Evolutionary conservation across 1,140 invertebrate genomes (phyloP).

Genomic region (Musca domestica): DNA sequence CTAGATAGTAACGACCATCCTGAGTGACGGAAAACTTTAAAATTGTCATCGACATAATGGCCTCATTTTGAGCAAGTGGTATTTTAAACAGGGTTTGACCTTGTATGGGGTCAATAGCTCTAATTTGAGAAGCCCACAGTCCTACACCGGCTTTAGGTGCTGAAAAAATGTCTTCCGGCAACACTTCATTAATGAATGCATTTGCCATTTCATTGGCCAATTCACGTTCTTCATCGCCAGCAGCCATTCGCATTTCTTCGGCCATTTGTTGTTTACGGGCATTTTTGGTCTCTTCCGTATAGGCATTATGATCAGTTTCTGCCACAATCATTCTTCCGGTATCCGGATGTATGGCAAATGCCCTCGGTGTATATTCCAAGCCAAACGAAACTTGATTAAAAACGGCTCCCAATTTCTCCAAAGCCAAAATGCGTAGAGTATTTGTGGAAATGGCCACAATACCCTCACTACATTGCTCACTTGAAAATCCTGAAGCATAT

Average conservation of each 20-base stretch:
- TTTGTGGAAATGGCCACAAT: constrained; percentile 99
- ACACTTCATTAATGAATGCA: constrained; percentile 90
- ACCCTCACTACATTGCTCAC: constrained; percentile 97
- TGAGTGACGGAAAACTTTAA: constrained; percentile 54
- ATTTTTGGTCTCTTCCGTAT: constrained; percentile 95
- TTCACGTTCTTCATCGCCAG: constrained; percentile 90
- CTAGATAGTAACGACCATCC: constrained; percentile 50
- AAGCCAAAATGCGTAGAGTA: constrained; percentile 92
- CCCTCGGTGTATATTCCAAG: constrained; percentile 93
- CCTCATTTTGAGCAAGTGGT: constrained; percentile 93
- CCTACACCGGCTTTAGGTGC: constrained; percentile 94
- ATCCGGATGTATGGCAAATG: constrained; percentile 91
- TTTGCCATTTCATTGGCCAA: constrained; percentile 96
- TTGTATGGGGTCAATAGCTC: constrained; percentile 86
- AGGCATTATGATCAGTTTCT: constrained; percentile 98
- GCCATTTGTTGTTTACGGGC: constrained; percentile 78
- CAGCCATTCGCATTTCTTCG: constrained; percentile 95
- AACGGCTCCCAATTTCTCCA: constrained; percentile 97
- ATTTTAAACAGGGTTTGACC: constrained; percentile 77
- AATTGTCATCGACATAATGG: constrained; percentile 79
- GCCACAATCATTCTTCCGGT: constrained; percentile 90
- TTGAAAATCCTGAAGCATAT: constrained; percentile 87
- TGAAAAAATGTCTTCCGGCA: constrained; percentile 91
- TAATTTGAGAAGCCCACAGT: constrained; percentile 94
- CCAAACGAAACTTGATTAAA: constrained; percentile 95